Percentiles rank a stretch among this genome's conserved stretches.
Conservation (phyloP, 2,888 invertebrate species). For the Eugnorisma glareosa region DNA sequence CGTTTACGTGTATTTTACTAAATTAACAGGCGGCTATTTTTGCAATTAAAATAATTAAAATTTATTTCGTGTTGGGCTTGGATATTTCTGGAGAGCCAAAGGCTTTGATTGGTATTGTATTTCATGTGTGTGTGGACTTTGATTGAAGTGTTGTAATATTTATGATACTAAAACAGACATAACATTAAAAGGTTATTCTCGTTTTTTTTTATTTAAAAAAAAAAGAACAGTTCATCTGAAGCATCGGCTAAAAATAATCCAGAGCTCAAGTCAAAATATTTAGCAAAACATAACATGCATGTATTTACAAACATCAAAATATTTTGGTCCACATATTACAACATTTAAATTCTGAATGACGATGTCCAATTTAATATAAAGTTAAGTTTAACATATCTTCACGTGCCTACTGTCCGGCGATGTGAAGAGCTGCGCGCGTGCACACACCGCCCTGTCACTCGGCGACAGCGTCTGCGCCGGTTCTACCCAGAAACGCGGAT, state of each 20-base stretch:
- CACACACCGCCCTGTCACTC: slow-evolving; percentile 75
- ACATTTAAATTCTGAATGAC: slow-evolving; percentile 61
- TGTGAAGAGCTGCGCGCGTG: slow-evolving; percentile 81
- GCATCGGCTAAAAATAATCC: slow-evolving; percentile 9
- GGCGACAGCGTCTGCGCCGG: slow-evolving; percentile 73
- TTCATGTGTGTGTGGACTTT: slow-evolving; percentile 1
- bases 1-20: slow-evolving; percentile 65
- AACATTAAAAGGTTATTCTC: background rate
- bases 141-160: slow-evolving; percentile 37
- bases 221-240: background rate
- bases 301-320: slow-evolving; percentile 54
- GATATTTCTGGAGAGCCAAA: slow-evolving; percentile 4
- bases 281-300: no score
- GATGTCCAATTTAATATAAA: slow-evolving; percentile 68
- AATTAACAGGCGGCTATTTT: slow-evolving; percentile 57
- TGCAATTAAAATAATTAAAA: slow-evolving; percentile 61
- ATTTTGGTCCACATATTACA: slow-evolving; percentile 50
- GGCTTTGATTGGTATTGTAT: slow-evolving; percentile 5
- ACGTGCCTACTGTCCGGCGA: slow-evolving; percentile 72
- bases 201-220: background rate
- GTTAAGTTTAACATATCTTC: slow-evolving; percentile 70
- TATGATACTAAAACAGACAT: background rate
- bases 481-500: slow-evolving; percentile 76
- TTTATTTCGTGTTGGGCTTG: slow-evolving; percentile 33
- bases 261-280: slow-evolving; percentile 29